These are phyloP conservation scores for Nephila pilipes DNA, from an alignment of 1,140 invertebrate species.

Conservation along the genomic window DNA sequence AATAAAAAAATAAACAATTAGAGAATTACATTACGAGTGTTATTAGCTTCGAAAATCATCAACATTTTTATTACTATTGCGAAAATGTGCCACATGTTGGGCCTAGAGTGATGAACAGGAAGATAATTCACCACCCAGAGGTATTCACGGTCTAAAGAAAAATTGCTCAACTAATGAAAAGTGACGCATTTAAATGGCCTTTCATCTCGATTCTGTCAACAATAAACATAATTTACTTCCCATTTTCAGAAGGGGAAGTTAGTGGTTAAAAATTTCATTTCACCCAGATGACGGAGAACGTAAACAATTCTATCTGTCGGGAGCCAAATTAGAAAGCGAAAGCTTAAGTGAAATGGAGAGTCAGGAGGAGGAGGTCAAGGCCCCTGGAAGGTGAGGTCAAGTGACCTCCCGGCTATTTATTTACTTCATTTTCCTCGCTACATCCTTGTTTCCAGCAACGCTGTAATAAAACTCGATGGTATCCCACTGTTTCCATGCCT, in stretches of 20 bases:
- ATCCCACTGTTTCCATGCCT: constrained; percentile 17
- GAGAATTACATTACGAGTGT: too few species aligned
- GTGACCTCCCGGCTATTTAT: constrained; percentile 12
- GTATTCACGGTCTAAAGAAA: neutral
- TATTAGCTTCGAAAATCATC: too few species aligned
- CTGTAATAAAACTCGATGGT: constrained; percentile 6
- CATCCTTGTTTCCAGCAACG: constrained; percentile 13
- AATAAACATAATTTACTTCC: constrained; percentile 13
- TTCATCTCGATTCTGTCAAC: neutral
- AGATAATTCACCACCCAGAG: neutral
- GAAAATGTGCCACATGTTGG: neutral
- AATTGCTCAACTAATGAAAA: neutral
- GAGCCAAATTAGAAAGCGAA: neutral
- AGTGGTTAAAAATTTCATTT: neutral
- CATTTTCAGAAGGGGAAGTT: neutral
- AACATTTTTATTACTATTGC: too few species aligned
- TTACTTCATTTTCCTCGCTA: constrained; percentile 11
- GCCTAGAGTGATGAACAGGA: neutral
- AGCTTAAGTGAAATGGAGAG: constrained; percentile 16
- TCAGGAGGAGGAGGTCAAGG: neutral
- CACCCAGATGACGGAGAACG: neutral
- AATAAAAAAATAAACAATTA: too few species aligned
- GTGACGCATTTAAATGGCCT: neutral
- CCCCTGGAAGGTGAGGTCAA: constrained; percentile 8
- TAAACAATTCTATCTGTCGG: constrained; percentile 11